phyloP scores from a whole-genome alignment of 2,113 vertebrate species.

The Ageneiosus marmoratus region DNA sequence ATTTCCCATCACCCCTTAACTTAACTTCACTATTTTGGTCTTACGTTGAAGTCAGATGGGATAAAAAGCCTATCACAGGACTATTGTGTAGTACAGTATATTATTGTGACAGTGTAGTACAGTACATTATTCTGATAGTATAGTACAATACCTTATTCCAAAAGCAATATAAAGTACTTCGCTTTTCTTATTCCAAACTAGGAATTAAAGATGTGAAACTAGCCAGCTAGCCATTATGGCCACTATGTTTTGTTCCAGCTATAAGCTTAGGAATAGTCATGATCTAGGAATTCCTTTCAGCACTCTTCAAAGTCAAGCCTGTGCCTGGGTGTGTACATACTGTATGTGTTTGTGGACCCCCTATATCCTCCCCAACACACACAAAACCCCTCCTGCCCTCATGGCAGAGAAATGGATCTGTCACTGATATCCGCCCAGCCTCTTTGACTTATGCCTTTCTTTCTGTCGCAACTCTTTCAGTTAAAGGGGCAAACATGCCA shows the following conservation, averaged over 20 bases:
- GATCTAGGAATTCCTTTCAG: slow-evolving; percentile 46
- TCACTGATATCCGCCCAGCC: slow-evolving; percentile 48
- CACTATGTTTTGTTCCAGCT: slow-evolving; percentile 11
- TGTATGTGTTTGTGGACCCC: slow-evolving; percentile 33
- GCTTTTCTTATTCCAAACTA: no score
- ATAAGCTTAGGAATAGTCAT: slow-evolving; percentile 13
- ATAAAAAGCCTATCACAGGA: not conserved
- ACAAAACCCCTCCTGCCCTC: slow-evolving; percentile 11
- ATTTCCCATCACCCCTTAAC: not conserved
- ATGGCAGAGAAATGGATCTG: slow-evolving; percentile 42
- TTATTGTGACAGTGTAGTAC: not conserved
- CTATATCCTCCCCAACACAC: slow-evolving; percentile 10
- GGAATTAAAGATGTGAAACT: not conserved
- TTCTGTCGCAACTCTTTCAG: slow-evolving; percentile 45
- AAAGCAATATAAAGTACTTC: no score
- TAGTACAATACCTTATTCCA: not conserved
- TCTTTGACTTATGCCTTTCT: slow-evolving; percentile 50
- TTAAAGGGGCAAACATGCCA: slow-evolving; percentile 38
- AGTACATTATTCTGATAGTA: not conserved
- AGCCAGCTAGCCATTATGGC: not conserved
- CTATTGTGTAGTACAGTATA: not conserved
- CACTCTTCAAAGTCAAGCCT: slow-evolving; percentile 51
- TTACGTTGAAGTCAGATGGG: not conserved
- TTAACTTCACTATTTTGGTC: not conserved
- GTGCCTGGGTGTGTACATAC: slow-evolving; percentile 33